phyloP scores from a whole-genome alignment of 92 coral and sea anemone species.

The Porites evermanni region DNA sequence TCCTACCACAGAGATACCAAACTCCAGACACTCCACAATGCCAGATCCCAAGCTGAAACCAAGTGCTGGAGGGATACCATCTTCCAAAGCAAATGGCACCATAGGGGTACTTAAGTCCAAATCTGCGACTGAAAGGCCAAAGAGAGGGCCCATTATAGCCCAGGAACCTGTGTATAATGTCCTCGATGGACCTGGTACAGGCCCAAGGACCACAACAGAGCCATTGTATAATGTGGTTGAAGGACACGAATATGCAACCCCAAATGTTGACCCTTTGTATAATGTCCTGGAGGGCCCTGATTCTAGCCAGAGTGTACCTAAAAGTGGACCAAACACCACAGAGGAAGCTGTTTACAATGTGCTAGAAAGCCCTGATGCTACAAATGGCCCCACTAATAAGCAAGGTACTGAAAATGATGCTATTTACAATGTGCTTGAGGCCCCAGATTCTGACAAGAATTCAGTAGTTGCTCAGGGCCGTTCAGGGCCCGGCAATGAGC shows the following conservation, averaged over 20 bases:
- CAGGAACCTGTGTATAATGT: constrained; percentile 35
- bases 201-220: constrained; percentile 34
- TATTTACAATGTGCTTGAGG: constrained; percentile 38
- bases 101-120: constrained; percentile 1
- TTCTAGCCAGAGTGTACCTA: not conserved
- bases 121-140: constrained; percentile 15
- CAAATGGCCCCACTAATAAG: not conserved
- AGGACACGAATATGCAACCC: constrained; percentile 3
- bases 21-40: not conserved
- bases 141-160: not conserved
- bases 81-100: constrained; percentile 4
- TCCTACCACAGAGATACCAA: not conserved
- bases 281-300: not conserved
- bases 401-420: not conserved
- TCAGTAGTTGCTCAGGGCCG: no score
- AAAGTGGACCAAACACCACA: not conserved
- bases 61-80: constrained; percentile 12
- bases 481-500: not conserved
- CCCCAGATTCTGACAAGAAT: constrained; percentile 11
- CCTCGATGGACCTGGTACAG: constrained; percentile 18
- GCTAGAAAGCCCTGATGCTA: constrained; percentile 34
- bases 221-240: constrained; percentile 47
- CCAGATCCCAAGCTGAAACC: not conserved
- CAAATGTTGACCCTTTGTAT: constrained; percentile 2
- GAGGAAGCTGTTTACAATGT: constrained; percentile 63